A percentile compares a stretch with the other conserved stretches of the same genome.
Conservation (phyloP, 37 sponge, comb jelly and placozoan species). For the Spongilla lacustris region DNA sequence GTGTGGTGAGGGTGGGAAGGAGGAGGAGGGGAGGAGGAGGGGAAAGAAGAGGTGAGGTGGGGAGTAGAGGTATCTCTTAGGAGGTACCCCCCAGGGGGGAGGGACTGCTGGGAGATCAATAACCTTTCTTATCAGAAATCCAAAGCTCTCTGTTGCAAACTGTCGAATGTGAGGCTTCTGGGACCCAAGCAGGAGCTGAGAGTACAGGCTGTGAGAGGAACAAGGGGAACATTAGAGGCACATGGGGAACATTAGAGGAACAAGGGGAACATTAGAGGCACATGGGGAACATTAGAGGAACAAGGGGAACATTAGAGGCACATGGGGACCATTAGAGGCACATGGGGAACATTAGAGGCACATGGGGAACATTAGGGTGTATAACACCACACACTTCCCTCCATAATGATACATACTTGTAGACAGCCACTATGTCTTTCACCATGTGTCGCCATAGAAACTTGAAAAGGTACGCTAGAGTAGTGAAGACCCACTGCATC, state of each 20-base stretch:
- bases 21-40: background rate
- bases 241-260: background rate
- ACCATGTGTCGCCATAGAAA: constrained; percentile 86
- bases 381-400: background rate
- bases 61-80: background rate
- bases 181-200: constrained; percentile 59
- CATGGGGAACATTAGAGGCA: background rate
- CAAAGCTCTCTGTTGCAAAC: constrained; percentile 94
- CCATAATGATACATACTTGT: constrained; percentile 32
- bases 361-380: too few relatives aligned
- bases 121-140: constrained; percentile 83
- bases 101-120: too few relatives aligned
- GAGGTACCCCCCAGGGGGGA: too few relatives aligned
- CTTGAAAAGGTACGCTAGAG: constrained; percentile 86
- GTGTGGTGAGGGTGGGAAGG: background rate
- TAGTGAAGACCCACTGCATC: constrained; percentile 79
- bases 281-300: background rate
- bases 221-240: background rate
- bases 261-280: background rate
- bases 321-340: constrained; percentile 13
- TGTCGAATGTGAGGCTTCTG: constrained; percentile 73
- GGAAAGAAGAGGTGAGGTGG: background rate
- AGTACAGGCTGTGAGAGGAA: constrained; percentile 53
- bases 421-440: constrained; percentile 69
- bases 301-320: background rate